Conservation (phyloP, 1,140 invertebrate genomes). For the Frieseomelitta varia region DNA sequence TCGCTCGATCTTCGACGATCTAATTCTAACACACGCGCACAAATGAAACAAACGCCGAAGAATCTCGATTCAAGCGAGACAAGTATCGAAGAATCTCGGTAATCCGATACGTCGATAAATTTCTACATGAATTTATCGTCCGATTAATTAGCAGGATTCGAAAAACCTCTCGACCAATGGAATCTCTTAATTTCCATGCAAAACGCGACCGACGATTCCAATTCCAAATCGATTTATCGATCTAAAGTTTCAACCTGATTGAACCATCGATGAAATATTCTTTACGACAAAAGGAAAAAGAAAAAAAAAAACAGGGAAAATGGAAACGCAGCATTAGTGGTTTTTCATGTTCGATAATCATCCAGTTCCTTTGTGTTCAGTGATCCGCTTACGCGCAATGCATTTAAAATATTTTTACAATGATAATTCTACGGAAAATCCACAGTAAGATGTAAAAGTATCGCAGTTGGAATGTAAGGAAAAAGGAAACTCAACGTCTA, state of each 20-base stretch:
- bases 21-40: not conserved
- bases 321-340: not conserved
- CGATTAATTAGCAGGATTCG: not conserved
- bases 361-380: not conserved
- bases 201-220: not conserved
- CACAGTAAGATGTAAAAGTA: not conserved
- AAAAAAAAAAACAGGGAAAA: not conserved
- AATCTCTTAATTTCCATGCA: not conserved
- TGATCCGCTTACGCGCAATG: not conserved
- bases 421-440: constrained; percentile 22
- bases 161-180: not conserved
- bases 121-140: not conserved
- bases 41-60: not conserved
- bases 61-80: not conserved
- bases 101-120: not conserved
- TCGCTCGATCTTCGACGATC: not conserved
- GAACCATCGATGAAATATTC: not conserved
- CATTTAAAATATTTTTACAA: not conserved
- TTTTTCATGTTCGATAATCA: constrained; percentile 22
- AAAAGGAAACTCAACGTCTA: not conserved
- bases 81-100: not conserved
- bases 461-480: not conserved
- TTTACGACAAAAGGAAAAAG: not conserved
- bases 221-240: not conserved
- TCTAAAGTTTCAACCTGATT: not conserved